A percentile compares a stretch with the other conserved stretches of the same genome.
phyloP scores from a whole-genome alignment of 2,797 vertebrate species.

The Dicrostonyx torquatus region DNA sequence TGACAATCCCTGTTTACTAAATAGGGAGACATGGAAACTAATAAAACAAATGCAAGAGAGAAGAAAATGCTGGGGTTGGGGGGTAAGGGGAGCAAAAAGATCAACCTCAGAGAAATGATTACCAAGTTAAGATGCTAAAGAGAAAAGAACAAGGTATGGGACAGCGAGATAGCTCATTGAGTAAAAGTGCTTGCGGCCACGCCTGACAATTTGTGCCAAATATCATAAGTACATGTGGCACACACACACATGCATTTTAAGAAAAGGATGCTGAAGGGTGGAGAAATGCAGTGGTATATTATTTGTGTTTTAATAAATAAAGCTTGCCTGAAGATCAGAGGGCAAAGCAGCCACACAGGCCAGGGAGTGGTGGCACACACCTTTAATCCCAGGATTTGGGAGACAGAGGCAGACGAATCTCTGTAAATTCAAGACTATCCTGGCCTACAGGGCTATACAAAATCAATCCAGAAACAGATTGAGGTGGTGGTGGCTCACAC shows the following conservation, averaged over 20 bases:
- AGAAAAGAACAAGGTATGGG: background rate
- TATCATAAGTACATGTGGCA: background rate
- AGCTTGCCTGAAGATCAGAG: too few relatives aligned
- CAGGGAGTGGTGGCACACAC: too few relatives aligned
- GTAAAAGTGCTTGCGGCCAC: background rate
- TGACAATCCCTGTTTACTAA: constrained; percentile 50
- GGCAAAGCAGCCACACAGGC: too few relatives aligned
- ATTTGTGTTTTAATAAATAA: too few relatives aligned
- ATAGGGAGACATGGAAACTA: constrained; percentile 50
- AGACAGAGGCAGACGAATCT: too few relatives aligned
- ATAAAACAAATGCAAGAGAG: constrained; percentile 50
- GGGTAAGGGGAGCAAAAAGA: background rate
- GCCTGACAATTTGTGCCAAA: background rate
- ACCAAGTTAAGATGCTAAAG: constrained; percentile 10
- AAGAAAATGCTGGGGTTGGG: constrained; percentile 42
- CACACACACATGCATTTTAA: background rate
- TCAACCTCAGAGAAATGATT: constrained; percentile 8
- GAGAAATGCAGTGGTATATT: background rate
- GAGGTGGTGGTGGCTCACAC: too few relatives aligned
- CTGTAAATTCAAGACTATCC: too few relatives aligned
- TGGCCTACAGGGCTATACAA: too few relatives aligned
- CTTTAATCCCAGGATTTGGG: too few relatives aligned
- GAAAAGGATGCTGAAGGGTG: background rate
- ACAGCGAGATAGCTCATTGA: background rate
- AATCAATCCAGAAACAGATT: too few relatives aligned